Evolutionary conservation across 1,140 invertebrate genomes (phyloP), one percentile per base, ranked within the genome.

Genomic region (Rhyzopertha dominica): DNA sequence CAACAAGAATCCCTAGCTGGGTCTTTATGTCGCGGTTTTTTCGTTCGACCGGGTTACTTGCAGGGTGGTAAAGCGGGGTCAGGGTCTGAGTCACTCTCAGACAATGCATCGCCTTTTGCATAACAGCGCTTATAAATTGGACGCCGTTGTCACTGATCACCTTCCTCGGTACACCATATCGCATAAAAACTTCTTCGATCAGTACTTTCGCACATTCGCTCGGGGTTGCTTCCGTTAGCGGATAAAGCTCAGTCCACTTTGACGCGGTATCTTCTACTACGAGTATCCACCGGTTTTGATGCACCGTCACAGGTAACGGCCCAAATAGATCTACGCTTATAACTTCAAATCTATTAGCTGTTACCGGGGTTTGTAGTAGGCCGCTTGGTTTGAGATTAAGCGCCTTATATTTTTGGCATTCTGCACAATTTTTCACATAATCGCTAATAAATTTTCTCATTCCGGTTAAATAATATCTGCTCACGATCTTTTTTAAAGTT

Each of bases 11-110:
- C 0, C 49, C 31, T 1, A 71, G 51, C 52, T 64, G 62, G 1
- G 51, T 51, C 37, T 70, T 68, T 1, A 71, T 19, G 12, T 63
- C 62, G n/a, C 61, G 39, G 43, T 72, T 73, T 3, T 59, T 58
- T 5, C 68, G 38, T 43, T 72, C 69, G 0, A 59, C 58, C 0
- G 62, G 61, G 35, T 72, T 70, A 0, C 62, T 49, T 36, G 67
- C 59, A 2, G 67, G 59, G 43, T 67, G 61, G 41, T 71, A 71
- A 0, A 52, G 16, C 0, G 61, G 52, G 0, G 53, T 58, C 4
- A 59, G 44, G 12, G 40, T 51, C 35, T 58, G 54, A 8, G 49
- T 43, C 4, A 59, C 43, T 5, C 36, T 45, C 1, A 58, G 19
- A 2, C 42, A 34, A 10, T 37, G 20, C 5, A 9, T 9, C 9